phyloP scores from a whole-genome alignment of 2,113 vertebrate species.

The Rhinoptilus africanus region DNA sequence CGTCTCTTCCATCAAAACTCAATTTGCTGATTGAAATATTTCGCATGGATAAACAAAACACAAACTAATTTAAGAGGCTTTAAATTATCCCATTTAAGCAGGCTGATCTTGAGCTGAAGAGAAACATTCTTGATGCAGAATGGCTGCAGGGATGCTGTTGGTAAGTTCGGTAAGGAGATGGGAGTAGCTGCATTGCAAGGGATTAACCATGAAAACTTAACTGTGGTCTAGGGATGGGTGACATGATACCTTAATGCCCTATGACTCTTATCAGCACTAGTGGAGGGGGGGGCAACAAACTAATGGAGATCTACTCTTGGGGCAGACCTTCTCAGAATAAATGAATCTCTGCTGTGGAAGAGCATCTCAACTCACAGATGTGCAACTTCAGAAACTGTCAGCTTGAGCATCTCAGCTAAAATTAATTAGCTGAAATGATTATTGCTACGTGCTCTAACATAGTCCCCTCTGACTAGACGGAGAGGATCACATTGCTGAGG shows the following conservation, averaged over 20 bases:
- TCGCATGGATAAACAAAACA: neutral
- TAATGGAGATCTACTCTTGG: neutral
- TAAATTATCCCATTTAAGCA: neutral
- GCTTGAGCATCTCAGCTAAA: neutral
- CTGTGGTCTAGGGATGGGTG: neutral
- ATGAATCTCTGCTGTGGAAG: neutral
- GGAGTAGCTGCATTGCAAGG: neutral
- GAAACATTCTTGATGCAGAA: neutral
- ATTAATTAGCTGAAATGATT: conserved; percentile 54
- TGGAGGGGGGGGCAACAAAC: neutral
- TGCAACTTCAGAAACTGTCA: neutral
- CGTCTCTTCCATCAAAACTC: neutral
- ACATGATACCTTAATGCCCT: too few species aligned
- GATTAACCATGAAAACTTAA: neutral
- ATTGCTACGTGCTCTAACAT: neutral
- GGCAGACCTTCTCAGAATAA: neutral
- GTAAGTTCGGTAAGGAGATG: neutral
- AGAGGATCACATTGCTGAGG: neutral
- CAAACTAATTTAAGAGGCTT: neutral
- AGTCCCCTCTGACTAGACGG: neutral
- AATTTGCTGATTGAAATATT: neutral
- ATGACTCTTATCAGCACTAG: neutral
- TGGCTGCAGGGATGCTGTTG: neutral
- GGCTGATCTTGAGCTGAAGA: neutral
- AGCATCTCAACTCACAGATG: neutral